A percentile compares a stretch with the other conserved stretches of the same genome.
These are phyloP conservation scores for Nowickia ferox DNA, from an alignment of 2,888 invertebrate genomes.

Conservation along the genomic window DNA sequence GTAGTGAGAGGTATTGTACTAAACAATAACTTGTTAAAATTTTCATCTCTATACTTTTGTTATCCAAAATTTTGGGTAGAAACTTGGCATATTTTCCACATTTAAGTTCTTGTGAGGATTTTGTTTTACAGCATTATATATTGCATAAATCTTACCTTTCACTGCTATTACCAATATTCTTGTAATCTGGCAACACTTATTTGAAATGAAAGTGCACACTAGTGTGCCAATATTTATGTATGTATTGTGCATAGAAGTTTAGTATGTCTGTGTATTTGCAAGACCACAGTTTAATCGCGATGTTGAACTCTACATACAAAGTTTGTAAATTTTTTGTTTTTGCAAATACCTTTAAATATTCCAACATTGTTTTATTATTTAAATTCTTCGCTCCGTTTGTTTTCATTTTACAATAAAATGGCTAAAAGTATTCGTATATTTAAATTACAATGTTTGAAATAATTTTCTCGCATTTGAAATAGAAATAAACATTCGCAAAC, in stretches of 20 bases:
- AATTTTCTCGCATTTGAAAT: constrained; percentile 60
- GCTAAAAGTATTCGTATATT: constrained; percentile 65
- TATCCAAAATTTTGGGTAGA: too few relatives aligned
- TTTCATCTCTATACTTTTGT: too few relatives aligned
- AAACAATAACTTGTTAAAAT: too few relatives aligned
- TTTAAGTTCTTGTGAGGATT: too few relatives aligned
- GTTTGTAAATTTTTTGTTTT: constrained; percentile 67
- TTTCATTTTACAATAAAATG: constrained; percentile 49
- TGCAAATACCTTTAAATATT: constrained; percentile 68
- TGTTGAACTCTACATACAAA: constrained; percentile 62
- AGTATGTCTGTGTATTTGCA: neutral
- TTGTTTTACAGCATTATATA: too few relatives aligned
- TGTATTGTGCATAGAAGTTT: neutral
- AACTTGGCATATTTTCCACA: too few relatives aligned
- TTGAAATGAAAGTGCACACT: neutral
- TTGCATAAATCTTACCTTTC: too few relatives aligned
- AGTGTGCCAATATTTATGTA: neutral
- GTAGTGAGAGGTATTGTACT: too few relatives aligned
- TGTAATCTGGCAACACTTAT: too few relatives aligned
- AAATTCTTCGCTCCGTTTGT: neutral
- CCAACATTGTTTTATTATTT: constrained; percentile 54
- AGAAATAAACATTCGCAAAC: constrained; percentile 33
- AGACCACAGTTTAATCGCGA: constrained; percentile 57
- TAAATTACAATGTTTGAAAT: constrained; percentile 64
- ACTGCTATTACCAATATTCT: too few relatives aligned